These are phyloP conservation scores for Rhynchophorus ferrugineus DNA, from an alignment of 1,140 invertebrate species.

Conservation along the genomic window DNA sequence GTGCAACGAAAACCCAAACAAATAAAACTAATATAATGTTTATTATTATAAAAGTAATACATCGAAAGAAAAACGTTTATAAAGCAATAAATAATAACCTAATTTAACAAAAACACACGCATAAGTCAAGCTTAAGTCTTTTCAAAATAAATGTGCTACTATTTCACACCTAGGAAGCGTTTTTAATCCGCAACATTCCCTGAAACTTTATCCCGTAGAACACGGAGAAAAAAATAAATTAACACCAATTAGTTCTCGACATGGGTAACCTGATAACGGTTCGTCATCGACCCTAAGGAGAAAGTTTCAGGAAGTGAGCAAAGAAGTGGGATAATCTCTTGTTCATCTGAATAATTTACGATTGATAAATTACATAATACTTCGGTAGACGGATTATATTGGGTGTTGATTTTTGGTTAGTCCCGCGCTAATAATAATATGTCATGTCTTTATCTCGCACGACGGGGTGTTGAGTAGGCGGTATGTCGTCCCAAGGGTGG, in stretches of 20 bases:
- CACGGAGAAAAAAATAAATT: neutral
- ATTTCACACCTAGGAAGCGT: neutral
- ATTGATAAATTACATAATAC: too few species aligned
- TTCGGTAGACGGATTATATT: too few species aligned
- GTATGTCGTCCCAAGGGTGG: constrained; percentile 26
- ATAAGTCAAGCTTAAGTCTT: neutral
- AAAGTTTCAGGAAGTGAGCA: neutral
- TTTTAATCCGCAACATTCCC: neutral
- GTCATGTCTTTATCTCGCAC: constrained; percentile 37
- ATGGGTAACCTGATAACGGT: neutral
- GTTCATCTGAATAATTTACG: neutral
- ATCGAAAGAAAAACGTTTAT: too few species aligned
- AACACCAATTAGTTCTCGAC: neutral
- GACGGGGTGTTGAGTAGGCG: constrained; percentile 31
- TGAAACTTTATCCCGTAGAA: neutral
- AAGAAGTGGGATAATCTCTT: too few species aligned
- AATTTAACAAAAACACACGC: neutral
- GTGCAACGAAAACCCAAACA: too few species aligned
- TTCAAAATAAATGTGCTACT: neutral
- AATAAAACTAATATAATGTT: too few species aligned
- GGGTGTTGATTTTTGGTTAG: neutral
- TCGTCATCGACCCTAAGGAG: neutral
- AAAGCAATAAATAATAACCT: too few species aligned
- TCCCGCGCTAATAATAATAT: constrained; percentile 37
- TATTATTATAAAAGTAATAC: too few species aligned